phyloP scores from a whole-genome alignment of 2,797 vertebrate genomes.

The Lateolabrax maculatus region DNA sequence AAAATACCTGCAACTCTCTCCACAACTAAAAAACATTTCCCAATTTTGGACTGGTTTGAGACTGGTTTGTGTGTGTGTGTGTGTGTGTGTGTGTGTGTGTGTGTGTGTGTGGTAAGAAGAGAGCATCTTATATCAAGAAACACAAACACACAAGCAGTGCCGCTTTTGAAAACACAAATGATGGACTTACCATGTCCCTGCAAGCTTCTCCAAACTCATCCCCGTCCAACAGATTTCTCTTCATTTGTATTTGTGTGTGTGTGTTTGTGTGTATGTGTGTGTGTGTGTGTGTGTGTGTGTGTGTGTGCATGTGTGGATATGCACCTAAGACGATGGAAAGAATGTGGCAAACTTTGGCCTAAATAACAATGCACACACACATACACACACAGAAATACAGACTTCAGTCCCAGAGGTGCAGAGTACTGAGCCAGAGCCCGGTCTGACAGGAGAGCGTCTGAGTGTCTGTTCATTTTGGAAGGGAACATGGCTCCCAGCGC shows the following conservation, averaged over 20 bases:
- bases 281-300: background rate
- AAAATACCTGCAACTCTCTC: slow-evolving; percentile 70
- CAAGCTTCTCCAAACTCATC: slow-evolving; percentile 34
- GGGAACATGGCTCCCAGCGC: slow-evolving; percentile 59
- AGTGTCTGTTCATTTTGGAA: slow-evolving; percentile 50
- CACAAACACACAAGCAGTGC: slow-evolving; percentile 24
- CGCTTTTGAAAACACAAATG: slow-evolving; percentile 39
- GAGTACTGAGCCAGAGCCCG: slow-evolving; percentile 29
- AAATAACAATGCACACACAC: slow-evolving; percentile 47
- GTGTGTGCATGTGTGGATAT: slow-evolving; percentile 9
- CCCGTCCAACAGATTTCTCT: slow-evolving; percentile 11
- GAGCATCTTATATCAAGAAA: slow-evolving; percentile 27
- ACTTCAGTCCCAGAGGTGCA: slow-evolving; percentile 36
- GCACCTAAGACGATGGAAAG: slow-evolving; percentile 50
- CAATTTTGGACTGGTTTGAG: slow-evolving; percentile 37
- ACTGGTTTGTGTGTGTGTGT: slow-evolving; percentile 1
- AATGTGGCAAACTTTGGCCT: slow-evolving; percentile 42
- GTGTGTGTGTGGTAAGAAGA: slow-evolving; percentile 3
- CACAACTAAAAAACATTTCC: slow-evolving; percentile 39
- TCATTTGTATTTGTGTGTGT: slow-evolving; percentile 2
- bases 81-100: slow-evolving; percentile 10
- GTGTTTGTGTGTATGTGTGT: slow-evolving; percentile 2
- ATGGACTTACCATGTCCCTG: slow-evolving; percentile 60
- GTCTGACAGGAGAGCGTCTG: slow-evolving; percentile 53
- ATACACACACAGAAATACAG: slow-evolving; percentile 14